These are phyloP conservation scores for Scopus umbretta DNA, from an alignment of 2,113 vertebrate species.

Conservation along the genomic window DNA sequence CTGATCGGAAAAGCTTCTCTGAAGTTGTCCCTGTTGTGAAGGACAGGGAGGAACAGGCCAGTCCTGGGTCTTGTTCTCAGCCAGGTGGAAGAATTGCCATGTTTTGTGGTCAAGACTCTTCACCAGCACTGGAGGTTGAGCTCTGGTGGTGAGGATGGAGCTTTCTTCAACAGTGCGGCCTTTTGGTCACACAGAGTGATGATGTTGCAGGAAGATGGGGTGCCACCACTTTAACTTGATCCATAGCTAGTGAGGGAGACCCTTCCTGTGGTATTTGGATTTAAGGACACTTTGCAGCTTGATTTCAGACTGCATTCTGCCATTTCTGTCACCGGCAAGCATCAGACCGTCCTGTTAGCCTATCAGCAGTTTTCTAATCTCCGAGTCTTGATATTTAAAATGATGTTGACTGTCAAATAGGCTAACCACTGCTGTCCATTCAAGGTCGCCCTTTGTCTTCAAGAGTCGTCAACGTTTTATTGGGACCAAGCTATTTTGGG, in stretches of 20 bases:
- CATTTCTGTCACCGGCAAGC: not conserved
- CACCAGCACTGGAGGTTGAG: not conserved
- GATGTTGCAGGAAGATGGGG: not conserved
- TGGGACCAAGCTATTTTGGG: not conserved
- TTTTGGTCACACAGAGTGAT: not conserved
- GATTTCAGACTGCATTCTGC: not conserved
- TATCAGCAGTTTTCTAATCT: not conserved
- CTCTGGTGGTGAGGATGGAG: not conserved
- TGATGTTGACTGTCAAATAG: not conserved
- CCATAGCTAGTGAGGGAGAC: not conserved
- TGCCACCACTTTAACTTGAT: not conserved
- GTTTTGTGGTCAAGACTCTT: not conserved
- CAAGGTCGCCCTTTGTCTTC: not conserved
- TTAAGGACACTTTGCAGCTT: not conserved
- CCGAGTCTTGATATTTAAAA: not conserved
- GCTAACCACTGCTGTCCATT: not conserved
- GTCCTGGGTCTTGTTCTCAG: not conserved
- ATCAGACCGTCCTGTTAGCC: not conserved
- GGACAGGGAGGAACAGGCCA: not conserved
- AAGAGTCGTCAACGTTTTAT: not conserved
- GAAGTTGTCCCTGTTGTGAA: not conserved
- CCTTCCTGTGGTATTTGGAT: not conserved
- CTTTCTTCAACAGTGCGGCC: not conserved
- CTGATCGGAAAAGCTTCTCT: not conserved
- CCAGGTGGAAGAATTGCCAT: not conserved